Evolutionary conservation across 1,140 invertebrate species (phyloP).

Genomic region (Diorhabda sublineata): DNA sequence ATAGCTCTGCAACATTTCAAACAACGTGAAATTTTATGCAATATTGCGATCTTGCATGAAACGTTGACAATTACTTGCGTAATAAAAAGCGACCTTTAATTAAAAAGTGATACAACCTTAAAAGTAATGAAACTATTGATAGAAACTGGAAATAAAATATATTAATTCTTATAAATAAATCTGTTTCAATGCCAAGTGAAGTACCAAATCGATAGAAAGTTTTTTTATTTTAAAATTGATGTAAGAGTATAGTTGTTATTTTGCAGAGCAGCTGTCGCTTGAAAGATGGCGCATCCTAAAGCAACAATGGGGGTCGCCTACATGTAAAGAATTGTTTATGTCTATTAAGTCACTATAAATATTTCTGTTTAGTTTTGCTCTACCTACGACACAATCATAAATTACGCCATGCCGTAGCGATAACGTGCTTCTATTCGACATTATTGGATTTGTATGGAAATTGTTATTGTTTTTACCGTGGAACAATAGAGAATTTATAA

Average conservation of each 20-base stretch:
- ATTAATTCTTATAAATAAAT: no score
- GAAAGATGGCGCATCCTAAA: conserved; percentile 8
- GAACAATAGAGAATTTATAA: conserved; percentile 5
- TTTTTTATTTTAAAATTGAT: no score
- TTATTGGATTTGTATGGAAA: conserved; percentile 11
- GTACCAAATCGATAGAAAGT: no score
- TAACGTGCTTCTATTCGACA: conserved; percentile 9
- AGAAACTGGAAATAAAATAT: no score
- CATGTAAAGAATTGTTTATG: conserved; percentile 8
- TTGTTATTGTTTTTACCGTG: conserved; percentile 11
- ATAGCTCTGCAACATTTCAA: no score
- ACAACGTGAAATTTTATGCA: no score
- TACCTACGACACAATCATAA: conserved; percentile 7
- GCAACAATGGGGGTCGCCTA: conserved; percentile 12
- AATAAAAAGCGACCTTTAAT: no score
- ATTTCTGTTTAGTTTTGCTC: conserved; percentile 2
- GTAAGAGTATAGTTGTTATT: neutral
- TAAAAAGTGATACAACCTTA: no score
- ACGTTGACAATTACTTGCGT: no score
- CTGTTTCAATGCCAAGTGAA: no score
- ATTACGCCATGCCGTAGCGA: conserved; percentile 9
- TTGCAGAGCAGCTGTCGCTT: conserved; percentile 4
- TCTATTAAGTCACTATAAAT: conserved; percentile 7
- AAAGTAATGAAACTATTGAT: no score
- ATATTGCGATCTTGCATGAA: no score